A percentile compares a stretch with the other conserved stretches of the same genome.
phyloP scores from a whole-genome alignment of 2,113 vertebrate species.

The Pygoscelis adeliae region DNA sequence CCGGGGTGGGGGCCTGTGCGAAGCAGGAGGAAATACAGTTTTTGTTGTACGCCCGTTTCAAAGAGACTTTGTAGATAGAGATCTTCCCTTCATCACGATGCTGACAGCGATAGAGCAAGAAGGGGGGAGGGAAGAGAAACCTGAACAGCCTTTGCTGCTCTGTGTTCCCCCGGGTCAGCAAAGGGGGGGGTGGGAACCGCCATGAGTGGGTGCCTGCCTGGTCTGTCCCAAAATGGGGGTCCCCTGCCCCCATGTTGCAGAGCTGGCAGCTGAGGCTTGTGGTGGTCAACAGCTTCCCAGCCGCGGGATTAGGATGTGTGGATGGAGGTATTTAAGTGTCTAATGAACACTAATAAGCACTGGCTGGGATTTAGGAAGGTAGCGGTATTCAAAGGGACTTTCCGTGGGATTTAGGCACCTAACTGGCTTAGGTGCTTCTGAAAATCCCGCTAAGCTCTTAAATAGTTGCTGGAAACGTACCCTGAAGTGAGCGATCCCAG shows the following conservation, averaged over 20 bases:
- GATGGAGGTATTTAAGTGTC: neutral
- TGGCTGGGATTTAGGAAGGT: neutral
- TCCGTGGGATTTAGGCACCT: neutral
- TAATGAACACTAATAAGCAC: neutral
- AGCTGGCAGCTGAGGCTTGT: accelerated
- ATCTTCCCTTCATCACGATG: neutral
- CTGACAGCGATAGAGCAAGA: neutral
- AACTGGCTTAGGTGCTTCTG: neutral
- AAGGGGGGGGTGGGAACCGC: neutral
- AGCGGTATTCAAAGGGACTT: neutral
- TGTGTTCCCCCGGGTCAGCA: accelerated
- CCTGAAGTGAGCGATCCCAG: neutral
- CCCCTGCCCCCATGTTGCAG: accelerated
- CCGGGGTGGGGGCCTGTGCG: neutral
- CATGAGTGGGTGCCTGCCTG: neutral
- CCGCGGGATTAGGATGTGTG: accelerated
- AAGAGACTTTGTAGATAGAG: neutral
- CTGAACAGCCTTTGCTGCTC: neutral
- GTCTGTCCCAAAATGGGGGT: neutral
- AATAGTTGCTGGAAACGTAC: neutral
- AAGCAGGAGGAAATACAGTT: neutral
- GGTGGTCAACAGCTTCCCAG: neutral
- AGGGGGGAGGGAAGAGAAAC: neutral
- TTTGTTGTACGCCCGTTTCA: accelerated
- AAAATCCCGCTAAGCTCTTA: neutral